Percentiles rank a stretch among this genome's conserved stretches.
These are phyloP conservation scores for Montipora capricornis DNA, from an alignment of 64 coral and sea anemone species.

Conservation along the genomic window DNA sequence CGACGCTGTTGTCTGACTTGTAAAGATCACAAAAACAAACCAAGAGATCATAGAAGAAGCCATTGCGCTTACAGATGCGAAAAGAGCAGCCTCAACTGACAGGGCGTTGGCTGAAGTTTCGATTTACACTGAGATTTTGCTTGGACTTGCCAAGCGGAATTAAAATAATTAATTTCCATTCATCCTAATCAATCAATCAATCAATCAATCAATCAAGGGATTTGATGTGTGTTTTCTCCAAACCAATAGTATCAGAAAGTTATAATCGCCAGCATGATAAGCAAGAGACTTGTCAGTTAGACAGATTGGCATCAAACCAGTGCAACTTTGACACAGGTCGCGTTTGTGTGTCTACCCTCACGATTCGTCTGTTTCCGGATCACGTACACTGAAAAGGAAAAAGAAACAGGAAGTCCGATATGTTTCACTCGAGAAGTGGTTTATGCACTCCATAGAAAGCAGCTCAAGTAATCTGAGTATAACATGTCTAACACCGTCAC, in stretches of 20 bases:
- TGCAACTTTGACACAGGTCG: background rate
- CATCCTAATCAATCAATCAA: background rate
- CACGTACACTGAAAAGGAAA: background rate
- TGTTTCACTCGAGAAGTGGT: background rate
- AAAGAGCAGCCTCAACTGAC: background rate
- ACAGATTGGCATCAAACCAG: too few species aligned
- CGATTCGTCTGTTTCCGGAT: too few species aligned
- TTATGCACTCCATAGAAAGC: too few species aligned
- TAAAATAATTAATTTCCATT: too few species aligned
- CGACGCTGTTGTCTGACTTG: conserved; percentile 8
- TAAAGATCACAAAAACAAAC: background rate
- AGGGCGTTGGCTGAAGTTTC: conserved; percentile 14
- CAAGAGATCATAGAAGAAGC: background rate
- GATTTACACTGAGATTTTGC: background rate
- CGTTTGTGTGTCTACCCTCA: too few species aligned
- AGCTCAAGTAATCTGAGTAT: too few species aligned
- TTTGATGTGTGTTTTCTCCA: background rate
- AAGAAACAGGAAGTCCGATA: background rate
- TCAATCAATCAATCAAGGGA: conserved; percentile 18
- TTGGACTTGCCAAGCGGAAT: background rate
- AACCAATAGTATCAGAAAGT: too few species aligned
- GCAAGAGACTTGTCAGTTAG: too few species aligned
- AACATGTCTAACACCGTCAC: too few species aligned
- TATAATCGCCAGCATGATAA: too few species aligned
- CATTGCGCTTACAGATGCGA: background rate